Conservation (phyloP, 2,113 vertebrate genomes). For the Puntigrus tetrazona region DNA sequence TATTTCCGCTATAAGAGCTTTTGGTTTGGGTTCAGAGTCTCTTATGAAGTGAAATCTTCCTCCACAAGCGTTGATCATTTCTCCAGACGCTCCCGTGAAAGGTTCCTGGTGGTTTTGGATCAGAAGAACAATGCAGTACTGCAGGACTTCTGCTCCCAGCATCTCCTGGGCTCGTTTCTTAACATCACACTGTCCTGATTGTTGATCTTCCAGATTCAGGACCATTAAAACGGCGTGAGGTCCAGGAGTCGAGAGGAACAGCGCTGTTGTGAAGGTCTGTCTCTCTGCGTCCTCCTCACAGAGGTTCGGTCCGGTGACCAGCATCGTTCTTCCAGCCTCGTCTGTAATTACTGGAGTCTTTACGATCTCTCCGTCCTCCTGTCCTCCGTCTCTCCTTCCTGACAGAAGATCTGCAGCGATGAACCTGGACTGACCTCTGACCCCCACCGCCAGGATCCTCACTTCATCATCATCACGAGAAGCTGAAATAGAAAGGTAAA, state of each 20-base stretch:
- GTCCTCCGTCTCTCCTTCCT: neutral
- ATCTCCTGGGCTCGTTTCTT: neutral
- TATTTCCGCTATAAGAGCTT: neutral
- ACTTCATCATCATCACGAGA: neutral
- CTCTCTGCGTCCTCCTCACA: constrained; percentile 12
- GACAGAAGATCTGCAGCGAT: neutral
- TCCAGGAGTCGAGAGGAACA: neutral
- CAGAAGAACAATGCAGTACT: constrained; percentile 12
- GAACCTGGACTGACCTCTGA: neutral
- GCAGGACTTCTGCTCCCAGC: constrained; percentile 4
- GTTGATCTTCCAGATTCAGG: constrained; percentile 3
- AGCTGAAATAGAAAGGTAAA: neutral
- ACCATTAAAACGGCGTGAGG: constrained; percentile 17
- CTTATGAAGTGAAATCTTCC: constrained; percentile 11
- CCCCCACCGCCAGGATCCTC: neutral
- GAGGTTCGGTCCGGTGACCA: constrained; percentile 26
- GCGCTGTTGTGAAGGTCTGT: constrained; percentile 18
- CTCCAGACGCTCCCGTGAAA: neutral
- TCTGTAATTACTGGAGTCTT: constrained; percentile 24
- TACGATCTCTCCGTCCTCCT: neutral
- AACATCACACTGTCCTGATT: neutral
- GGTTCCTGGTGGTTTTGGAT: neutral
- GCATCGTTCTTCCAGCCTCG: neutral
- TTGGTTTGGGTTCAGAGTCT: neutral
- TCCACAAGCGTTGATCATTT: constrained; percentile 12